Evolutionary conservation across 2,113 vertebrate genomes (phyloP), one percentile per base, ranked within the genome.

Genomic region (Vanacampus margaritifer): DNA sequence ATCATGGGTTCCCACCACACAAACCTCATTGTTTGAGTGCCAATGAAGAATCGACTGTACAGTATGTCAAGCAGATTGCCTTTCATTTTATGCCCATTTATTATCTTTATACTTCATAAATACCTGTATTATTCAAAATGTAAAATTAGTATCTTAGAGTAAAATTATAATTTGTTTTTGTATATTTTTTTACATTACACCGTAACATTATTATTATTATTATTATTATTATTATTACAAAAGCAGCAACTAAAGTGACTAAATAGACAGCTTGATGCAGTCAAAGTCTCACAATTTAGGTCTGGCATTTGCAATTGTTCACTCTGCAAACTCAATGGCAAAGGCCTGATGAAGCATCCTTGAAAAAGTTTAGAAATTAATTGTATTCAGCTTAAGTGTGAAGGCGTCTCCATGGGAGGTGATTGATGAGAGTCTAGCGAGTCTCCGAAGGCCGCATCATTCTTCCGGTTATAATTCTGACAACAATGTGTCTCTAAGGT

Each of bases 401-500:
- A 64, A 24, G 3, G 35, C 1, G 14, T 71, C 78, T 62, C 56
- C 78, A 65, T 56, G 65, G 37, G 68, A 14, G 75, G 67, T 75
- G 86, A 86, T 83, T 72, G 84, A 89, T 85, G 82, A 73, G 65
- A 69, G 63, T 14, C 63, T 67, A 75, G 65, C 67, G 17, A 21
- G 24, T 48, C 1, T 4, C 65, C 62, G 79, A 76, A 78, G 84
- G 80, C 79, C 64, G 66, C 46, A 13, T 71, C 6, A 46, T 35
- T 56, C 4, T 36, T 41, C 45, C 24, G 32, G 46, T 41, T 46
- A 59, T 43, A 77, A 54, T 54, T 54, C 23, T 54, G 51, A 37
- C 58, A 32, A 37, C 32, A 36, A 19, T 60, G 32, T 16, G 50
- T 64, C 45, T 69, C 54, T 1, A 19, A 39, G 60, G 36, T 81